phyloP scores from a whole-genome alignment of 1,140 invertebrate species.

The Choristoneura fumiferana region DNA sequence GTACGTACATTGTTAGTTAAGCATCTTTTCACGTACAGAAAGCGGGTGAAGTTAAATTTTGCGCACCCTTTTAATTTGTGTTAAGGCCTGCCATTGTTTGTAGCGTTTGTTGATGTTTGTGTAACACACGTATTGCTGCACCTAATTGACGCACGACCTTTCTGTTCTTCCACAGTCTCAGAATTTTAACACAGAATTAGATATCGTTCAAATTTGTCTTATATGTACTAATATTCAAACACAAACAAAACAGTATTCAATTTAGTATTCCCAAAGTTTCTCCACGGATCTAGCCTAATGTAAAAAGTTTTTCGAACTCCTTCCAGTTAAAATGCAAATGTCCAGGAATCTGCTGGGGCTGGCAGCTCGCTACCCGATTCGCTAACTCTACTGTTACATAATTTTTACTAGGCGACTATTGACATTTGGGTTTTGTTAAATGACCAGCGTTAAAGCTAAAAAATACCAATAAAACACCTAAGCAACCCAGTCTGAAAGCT shows the following conservation, averaged over 20 bases:
- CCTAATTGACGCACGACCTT: neutral
- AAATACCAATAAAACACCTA: neutral
- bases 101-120: neutral
- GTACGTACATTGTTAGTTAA: constrained; percentile 1
- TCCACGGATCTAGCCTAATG: constrained; percentile 40
- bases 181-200: neutral
- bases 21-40: neutral
- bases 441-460: neutral
- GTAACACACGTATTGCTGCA: constrained; percentile 4
- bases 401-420: no score
- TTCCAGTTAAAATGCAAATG: constrained; percentile 57
- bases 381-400: neutral
- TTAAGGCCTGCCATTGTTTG: constrained; percentile 9
- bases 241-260: constrained; percentile 25
- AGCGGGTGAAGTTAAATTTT: constrained; percentile 2
- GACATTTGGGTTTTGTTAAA: no score
- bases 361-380: constrained; percentile 1
- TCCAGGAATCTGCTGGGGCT: constrained; percentile 27
- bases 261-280: constrained; percentile 34
- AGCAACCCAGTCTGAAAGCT: neutral
- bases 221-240: no score
- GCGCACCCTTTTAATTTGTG: constrained; percentile 7
- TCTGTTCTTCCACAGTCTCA: neutral
- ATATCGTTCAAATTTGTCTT: neutral
- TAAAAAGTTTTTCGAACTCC: constrained; percentile 52